These are phyloP conservation scores for Spicauda simplicius DNA, from an alignment of 2,888 invertebrate species.

Conservation along the genomic window DNA sequence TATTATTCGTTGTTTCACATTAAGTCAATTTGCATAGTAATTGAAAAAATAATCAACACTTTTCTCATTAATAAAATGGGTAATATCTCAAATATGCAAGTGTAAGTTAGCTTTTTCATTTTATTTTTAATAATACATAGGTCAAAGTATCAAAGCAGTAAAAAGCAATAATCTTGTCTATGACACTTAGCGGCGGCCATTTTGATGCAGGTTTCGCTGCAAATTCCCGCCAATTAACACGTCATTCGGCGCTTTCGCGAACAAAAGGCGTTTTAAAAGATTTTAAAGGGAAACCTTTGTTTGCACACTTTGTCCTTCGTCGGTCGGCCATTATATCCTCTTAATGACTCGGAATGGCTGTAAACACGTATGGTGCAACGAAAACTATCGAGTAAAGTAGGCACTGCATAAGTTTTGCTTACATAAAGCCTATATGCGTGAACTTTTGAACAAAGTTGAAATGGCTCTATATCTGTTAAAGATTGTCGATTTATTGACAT, in stretches of 20 bases:
- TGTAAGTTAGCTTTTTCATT: too few species aligned
- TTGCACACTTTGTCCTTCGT: constrained; percentile 59
- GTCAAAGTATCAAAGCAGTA: constrained; percentile 31
- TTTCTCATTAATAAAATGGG: too few species aligned
- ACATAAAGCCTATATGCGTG: too few species aligned
- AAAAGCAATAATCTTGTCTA: constrained; percentile 56
- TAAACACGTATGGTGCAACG: constrained; percentile 11
- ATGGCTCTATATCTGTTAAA: too few species aligned
- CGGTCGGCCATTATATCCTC: constrained; percentile 58
- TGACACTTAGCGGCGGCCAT: constrained; percentile 53
- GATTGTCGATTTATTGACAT: too few species aligned
- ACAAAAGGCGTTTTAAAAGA: constrained; percentile 69
- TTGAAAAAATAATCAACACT: too few species aligned
- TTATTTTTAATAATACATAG: constrained; percentile 1
- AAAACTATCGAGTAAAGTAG: not conserved
- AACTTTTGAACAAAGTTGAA: too few species aligned
- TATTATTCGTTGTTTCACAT: not conserved
- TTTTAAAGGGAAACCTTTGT: constrained; percentile 65
- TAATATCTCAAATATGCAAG: too few species aligned
- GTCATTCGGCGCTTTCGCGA: constrained; percentile 56
- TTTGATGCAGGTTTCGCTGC: constrained; percentile 54
- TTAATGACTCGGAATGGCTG: constrained; percentile 58
- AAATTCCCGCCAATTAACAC: constrained; percentile 77
- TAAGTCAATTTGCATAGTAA: too few species aligned
- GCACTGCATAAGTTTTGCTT: too few species aligned